Percentiles rank a stretch among this genome's conserved stretches.
These are phyloP conservation scores for Henricia sp. DNA, from an alignment of 53 echinoderm and acorn worm species.

Conservation along the genomic window DNA sequence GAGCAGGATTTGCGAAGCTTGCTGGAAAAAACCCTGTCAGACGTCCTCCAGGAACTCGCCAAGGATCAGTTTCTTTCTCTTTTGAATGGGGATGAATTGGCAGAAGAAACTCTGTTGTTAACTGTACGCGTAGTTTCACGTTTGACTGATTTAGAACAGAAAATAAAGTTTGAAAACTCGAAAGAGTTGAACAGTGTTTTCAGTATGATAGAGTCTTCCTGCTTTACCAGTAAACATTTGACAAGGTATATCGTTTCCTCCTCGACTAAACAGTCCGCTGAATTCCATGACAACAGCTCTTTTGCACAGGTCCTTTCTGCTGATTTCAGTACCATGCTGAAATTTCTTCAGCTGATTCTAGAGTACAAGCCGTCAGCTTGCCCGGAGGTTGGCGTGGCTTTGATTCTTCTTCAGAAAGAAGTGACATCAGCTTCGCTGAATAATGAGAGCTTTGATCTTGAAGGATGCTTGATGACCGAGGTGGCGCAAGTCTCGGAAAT, in stretches of 20 bases:
- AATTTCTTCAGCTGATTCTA: slow-evolving; percentile 8
- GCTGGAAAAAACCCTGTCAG: background rate
- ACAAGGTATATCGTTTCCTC: slow-evolving; percentile 28
- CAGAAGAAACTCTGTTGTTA: slow-evolving; percentile 5
- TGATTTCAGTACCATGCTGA: background rate
- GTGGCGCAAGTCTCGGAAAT: slow-evolving; percentile 12
- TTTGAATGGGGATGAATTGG: background rate
- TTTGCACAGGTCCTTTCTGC: background rate
- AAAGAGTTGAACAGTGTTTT: background rate
- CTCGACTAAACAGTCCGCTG: background rate
- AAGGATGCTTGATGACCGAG: background rate
- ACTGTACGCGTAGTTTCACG: slow-evolving; percentile 27
- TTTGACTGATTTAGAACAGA: slow-evolving; percentile 8
- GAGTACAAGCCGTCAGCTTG: background rate
- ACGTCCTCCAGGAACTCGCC: slow-evolving; percentile 2
- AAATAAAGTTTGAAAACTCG: background rate
- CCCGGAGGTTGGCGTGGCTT: slow-evolving; percentile 39
- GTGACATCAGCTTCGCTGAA: background rate
- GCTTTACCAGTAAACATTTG: slow-evolving; percentile 34
- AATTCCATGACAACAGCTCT: background rate
- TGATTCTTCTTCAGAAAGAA: slow-evolving; percentile 45
- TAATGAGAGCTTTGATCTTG: slow-evolving; percentile 2
- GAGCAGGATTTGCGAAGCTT: slow-evolving; percentile 8
- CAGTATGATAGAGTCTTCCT: slow-evolving; percentile 30
- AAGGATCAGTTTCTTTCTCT: background rate